Conservation (phyloP, 92 coral and sea anemone genomes). For the Phenganax subtilis region DNA sequence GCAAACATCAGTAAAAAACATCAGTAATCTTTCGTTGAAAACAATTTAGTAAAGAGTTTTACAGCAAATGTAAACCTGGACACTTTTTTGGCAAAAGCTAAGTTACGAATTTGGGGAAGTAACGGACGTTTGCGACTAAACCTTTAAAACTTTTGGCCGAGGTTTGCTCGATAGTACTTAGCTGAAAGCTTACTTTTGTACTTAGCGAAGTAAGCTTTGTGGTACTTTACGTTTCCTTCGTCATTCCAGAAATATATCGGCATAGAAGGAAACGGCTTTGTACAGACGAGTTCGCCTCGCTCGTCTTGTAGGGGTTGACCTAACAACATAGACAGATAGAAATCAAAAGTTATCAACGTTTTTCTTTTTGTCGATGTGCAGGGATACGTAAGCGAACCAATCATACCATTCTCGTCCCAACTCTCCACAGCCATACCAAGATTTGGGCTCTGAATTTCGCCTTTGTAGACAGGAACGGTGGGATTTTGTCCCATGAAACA, state of each 20-base stretch:
- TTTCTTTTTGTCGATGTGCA: not conserved
- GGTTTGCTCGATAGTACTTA: no score
- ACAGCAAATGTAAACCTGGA: no score
- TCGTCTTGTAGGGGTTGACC: conserved; percentile 67
- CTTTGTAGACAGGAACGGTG: conserved; percentile 87
- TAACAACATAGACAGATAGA: conserved; percentile 14
- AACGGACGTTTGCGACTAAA: no score
- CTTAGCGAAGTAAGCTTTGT: conserved; percentile 86
- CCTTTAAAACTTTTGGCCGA: no score
- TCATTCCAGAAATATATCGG: conserved; percentile 95
- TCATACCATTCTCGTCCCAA: conserved; percentile 77
- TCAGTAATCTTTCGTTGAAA: not conserved
- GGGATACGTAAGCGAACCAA: not conserved
- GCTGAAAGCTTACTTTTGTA: conserved; percentile 55
- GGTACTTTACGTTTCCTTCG: conserved; percentile 70
- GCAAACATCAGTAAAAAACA: not conserved
- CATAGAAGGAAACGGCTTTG: conserved; percentile 94
- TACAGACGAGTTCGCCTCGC: conserved; percentile 91
- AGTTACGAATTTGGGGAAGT: no score
- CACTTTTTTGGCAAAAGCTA: no score
- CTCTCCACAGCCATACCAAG: conserved; percentile 99
- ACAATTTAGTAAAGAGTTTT: not conserved
- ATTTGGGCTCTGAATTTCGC: conserved; percentile 89
- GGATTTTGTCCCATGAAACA: conserved; percentile 92
- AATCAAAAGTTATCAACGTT: not conserved